A percentile compares a stretch with the other conserved stretches of the same genome.
Conservation (phyloP, 2,888 invertebrate genomes). For the Pollenia angustigena region DNA sequence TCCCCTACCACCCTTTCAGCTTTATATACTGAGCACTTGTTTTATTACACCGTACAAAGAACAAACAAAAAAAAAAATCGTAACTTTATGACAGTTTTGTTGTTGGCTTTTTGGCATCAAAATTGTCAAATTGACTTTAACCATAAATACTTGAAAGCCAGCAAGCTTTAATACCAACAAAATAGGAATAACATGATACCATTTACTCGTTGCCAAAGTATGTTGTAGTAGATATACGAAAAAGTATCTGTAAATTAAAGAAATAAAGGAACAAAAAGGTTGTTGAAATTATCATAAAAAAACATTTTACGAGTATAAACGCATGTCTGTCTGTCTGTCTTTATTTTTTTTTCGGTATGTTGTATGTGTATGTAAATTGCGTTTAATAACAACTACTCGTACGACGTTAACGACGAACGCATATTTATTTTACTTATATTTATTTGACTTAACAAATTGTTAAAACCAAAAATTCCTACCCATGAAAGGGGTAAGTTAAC, state of each 20-base stretch:
- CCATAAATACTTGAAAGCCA: slow-evolving; percentile 46
- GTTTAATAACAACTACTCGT: slow-evolving; percentile 66
- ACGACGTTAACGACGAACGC: slow-evolving; percentile 65
- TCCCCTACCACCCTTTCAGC: background rate
- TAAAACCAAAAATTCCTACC: slow-evolving; percentile 30
- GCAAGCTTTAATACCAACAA: slow-evolving; percentile 38
- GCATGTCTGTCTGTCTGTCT: slow-evolving; percentile 34
- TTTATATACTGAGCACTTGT: slow-evolving; percentile 35
- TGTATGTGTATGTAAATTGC: slow-evolving; percentile 66
- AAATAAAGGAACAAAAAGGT: slow-evolving; percentile 70
- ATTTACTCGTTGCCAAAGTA: background rate
- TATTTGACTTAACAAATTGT: slow-evolving; percentile 67
- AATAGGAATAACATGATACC: slow-evolving; percentile 34
- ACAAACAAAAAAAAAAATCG: background rate
- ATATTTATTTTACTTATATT: slow-evolving; percentile 42
- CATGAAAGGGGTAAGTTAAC: slow-evolving; percentile 64
- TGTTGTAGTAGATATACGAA: background rate
- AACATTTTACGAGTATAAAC: slow-evolving; percentile 55
- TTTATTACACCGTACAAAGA: slow-evolving; percentile 39
- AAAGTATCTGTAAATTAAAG: slow-evolving; percentile 47
- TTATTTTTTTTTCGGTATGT: background rate
- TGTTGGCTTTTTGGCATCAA: slow-evolving; percentile 68
- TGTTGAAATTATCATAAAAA: slow-evolving; percentile 71
- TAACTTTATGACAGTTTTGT: slow-evolving; percentile 59
- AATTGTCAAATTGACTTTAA: slow-evolving; percentile 68